Base-by-base conservation (phyloP, 2,797 vertebrate genomes). In the Pyrocephalus nanus region DNA sequence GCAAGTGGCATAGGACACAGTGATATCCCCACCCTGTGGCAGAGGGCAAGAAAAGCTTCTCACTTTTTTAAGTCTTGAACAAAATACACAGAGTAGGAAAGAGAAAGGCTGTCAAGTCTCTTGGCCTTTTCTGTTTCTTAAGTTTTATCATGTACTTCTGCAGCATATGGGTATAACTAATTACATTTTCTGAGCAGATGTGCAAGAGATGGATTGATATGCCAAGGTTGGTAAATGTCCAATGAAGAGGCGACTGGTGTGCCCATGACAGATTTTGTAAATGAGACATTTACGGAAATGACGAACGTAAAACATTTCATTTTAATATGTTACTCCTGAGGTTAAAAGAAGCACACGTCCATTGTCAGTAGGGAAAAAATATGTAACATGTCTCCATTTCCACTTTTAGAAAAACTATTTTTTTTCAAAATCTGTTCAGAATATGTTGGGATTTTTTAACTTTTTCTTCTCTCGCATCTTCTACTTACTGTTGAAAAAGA, bases 171-270 rank as follows among this genome's bases (percentile, higher is more conserved):
- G 32, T 66, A 47, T 75, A 96, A 93, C 90, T 96, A 96, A 96
- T 88, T 91, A 67, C 88, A 73, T 95, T 88, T 91, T 87, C 48
- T 85, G 86, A 95, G 91, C 95, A 97, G 97, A 97, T 96, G 83
- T 96, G 95, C 82, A 85, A 88, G 94, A 88, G 87, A 92, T 77
- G 69, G 95, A 95, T 97, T 96, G 89, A 92, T 90, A 88, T 93
- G 78, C 92, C 86, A 97, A 95, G 66, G 58, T 57, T 97, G 88
- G 92, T 94, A 97, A 89, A 88, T 81, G 91, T 94, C 92, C 94
- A 96, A 69, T 60, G 54, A 93, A 88, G 86, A 96, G 48, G 61
- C 96, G 18, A 84, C 72, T 92, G 70, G 91, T 92, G 75, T 95
- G 92, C 94, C 86, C 91, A 60, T 88, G 91, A 94, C 90, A 91